Conservation (phyloP, 2,888 invertebrate species). For the Chironomus tentans region DNA sequence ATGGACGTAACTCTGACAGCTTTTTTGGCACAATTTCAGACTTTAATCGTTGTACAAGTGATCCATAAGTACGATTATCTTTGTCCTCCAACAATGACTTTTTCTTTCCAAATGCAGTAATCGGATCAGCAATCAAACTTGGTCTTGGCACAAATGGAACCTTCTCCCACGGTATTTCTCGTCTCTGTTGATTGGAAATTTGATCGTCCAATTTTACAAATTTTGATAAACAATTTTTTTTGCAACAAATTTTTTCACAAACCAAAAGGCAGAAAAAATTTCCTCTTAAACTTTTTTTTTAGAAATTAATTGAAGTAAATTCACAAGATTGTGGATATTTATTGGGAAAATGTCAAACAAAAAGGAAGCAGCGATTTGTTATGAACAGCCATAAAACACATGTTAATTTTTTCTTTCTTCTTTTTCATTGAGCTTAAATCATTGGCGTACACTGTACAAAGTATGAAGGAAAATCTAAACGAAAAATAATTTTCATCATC, state of each 20-base stretch:
- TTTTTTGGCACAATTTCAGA: slow-evolving; percentile 54
- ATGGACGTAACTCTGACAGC: slow-evolving; percentile 50
- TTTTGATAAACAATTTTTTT: neutral
- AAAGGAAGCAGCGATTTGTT: too few species aligned
- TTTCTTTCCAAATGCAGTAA: slow-evolving; percentile 73
- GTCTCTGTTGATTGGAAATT: slow-evolving; percentile 53
- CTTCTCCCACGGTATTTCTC: slow-evolving; percentile 78
- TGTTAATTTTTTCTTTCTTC: too few species aligned
- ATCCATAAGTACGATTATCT: slow-evolving; percentile 35
- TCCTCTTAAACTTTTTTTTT: slow-evolving; percentile 21
- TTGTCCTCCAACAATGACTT: slow-evolving; percentile 36
- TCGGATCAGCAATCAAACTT: slow-evolving; percentile 72
- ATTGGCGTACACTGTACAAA: too few species aligned
- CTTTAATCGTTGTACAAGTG: slow-evolving; percentile 46
- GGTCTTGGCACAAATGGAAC: slow-evolving; percentile 79
- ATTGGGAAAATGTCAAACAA: neutral
- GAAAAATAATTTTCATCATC: too few species aligned
- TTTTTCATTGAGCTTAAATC: too few species aligned
- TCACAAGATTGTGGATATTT: neutral
- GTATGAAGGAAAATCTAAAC: too few species aligned
- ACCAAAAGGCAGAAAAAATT: slow-evolving; percentile 2
- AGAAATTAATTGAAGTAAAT: neutral
- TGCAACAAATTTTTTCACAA: too few species aligned
- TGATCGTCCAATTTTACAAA: neutral
- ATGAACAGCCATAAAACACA: too few species aligned